Percentiles rank a stretch among this genome's conserved stretches.
Evolutionary conservation across 53 echinoderm and acorn worm genomes (phyloP).

Genomic region (Arbacia lixula): DNA sequence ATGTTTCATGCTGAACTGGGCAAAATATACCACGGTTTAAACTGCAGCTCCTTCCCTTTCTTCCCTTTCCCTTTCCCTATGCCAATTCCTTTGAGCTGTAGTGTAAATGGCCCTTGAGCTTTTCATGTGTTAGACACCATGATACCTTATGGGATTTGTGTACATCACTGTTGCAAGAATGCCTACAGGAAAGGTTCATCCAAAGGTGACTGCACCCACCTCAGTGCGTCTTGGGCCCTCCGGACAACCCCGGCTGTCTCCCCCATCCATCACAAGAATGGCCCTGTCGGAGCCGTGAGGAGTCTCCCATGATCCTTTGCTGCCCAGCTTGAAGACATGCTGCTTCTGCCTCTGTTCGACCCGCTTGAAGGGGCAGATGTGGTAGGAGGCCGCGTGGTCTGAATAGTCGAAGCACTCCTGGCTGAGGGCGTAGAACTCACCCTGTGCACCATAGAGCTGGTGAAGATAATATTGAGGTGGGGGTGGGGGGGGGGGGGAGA

Average conservation of each 20-base stretch:
- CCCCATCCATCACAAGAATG: conserved; percentile 75
- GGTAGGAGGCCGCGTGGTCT: conserved; percentile 65
- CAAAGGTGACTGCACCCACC: conserved; percentile 56
- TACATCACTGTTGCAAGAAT: no score
- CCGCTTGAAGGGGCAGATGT: conserved; percentile 70
- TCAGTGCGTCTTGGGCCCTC: conserved; percentile 56
- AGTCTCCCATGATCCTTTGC: conserved; percentile 46
- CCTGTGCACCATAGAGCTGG: conserved; percentile 80
- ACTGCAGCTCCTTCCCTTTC: no score
- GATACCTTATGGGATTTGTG: no score
- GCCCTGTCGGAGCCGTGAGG: conserved; percentile 10
- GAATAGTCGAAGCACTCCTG: conserved; percentile 70
- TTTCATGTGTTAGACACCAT: no score
- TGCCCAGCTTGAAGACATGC: conserved; percentile 65
- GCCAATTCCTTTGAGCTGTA: no score
- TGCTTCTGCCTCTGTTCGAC: conserved; percentile 65
- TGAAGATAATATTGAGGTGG: not conserved
- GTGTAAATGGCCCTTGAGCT: no score
- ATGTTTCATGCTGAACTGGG: no score
- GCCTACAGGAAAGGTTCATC: not conserved
- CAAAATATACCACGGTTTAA: no score
- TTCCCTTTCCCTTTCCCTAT: no score
- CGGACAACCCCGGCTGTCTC: conserved; percentile 81
- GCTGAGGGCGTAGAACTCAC: conserved; percentile 85
- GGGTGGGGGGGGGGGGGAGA: not conserved